phyloP scores from a whole-genome alignment of 2,113 vertebrate genomes.

The Cygnus buccinator region DNA sequence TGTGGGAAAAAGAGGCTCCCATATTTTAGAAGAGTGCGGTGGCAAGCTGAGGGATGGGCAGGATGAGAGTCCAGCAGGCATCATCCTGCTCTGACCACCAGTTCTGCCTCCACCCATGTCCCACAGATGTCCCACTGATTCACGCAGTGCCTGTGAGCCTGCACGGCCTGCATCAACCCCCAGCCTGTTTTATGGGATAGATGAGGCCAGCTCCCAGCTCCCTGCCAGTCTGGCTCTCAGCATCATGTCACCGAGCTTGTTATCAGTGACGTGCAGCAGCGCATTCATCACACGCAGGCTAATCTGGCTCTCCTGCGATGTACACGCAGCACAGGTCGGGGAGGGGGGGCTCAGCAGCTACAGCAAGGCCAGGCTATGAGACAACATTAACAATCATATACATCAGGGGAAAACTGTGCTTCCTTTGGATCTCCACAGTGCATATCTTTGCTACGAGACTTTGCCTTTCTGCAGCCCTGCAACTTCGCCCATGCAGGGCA shows the following conservation, averaged over 20 bases:
- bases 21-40: fast-evolving
- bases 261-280: not conserved
- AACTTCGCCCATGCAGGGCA: not conserved
- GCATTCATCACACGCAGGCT: fast-evolving
- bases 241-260: not conserved
- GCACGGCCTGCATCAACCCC: fast-evolving
- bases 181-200: fast-evolving
- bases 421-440: not conserved
- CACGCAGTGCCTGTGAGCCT: not conserved
- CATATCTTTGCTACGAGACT: fast-evolving
- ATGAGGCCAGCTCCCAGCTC: not conserved
- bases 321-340: not conserved
- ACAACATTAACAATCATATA: not conserved
- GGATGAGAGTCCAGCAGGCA: not conserved
- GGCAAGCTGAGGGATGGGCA: not conserved
- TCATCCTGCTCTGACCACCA: not conserved
- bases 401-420: not conserved
- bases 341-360: not conserved
- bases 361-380: not conserved
- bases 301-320: fast-evolving
- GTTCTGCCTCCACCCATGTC: not conserved
- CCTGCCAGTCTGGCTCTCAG: not conserved
- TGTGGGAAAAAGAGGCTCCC: not conserved
- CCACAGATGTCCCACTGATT: not conserved
- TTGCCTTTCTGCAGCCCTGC: not conserved